phyloP scores from a whole-genome alignment of 1,140 invertebrate species.

The Eufriesea mexicana region DNA sequence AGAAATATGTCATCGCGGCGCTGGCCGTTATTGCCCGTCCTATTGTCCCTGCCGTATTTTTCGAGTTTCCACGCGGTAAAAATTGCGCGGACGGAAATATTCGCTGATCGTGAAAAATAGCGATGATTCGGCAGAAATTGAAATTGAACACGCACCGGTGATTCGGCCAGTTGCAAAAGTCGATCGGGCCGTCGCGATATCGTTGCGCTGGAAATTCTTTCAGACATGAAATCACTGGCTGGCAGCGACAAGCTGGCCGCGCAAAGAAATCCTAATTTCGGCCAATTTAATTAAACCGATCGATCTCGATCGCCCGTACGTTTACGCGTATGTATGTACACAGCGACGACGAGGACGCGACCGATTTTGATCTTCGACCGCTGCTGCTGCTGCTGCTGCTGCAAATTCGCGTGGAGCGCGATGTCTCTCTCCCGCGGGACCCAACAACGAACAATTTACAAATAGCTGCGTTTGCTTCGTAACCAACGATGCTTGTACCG shows the following conservation, averaged over 20 bases:
- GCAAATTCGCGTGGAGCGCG: background rate
- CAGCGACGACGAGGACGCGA: background rate
- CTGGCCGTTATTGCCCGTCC: background rate
- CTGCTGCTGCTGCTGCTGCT: too few relatives aligned
- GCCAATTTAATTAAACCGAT: background rate
- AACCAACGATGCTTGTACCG: background rate
- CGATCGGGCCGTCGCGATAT: background rate
- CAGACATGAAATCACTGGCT: background rate
- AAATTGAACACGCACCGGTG: background rate
- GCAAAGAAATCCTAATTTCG: background rate
- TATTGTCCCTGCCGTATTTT: background rate
- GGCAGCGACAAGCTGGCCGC: too few relatives aligned
- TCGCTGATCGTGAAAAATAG: slow-evolving; percentile 33
- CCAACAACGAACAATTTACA: slow-evolving; percentile 60
- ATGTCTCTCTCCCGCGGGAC: background rate
- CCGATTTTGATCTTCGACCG: background rate
- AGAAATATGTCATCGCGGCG: background rate
- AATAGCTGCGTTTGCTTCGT: slow-evolving; percentile 49
- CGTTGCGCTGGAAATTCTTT: slow-evolving; percentile 5
- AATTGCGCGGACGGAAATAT: slow-evolving; percentile 8
- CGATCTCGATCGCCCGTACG: background rate
- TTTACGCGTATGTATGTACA: background rate
- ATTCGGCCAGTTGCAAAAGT: background rate
- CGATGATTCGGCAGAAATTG: slow-evolving; percentile 26
- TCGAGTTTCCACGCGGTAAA: background rate